Evolutionary conservation across 2,888 invertebrate genomes (phyloP).

Genomic region (Lamproptera curius): DNA sequence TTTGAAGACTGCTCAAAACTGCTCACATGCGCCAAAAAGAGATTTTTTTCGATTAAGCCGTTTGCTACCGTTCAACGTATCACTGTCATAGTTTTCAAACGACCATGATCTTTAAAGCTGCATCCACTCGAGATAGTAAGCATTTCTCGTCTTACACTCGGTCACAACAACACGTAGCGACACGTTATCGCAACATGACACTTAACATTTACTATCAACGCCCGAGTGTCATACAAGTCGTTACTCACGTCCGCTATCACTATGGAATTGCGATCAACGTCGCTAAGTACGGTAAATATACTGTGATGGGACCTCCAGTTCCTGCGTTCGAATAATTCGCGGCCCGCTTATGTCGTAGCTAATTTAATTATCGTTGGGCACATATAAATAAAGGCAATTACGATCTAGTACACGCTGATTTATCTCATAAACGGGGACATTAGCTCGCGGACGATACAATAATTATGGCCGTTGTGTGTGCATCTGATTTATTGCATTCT

Average conservation of each 20-base stretch:
- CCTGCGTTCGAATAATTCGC: conserved; percentile 46
- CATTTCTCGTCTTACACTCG: too few relatives aligned
- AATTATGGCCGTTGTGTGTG: conserved; percentile 7
- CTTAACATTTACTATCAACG: conserved; percentile 49
- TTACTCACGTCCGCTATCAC: conserved; percentile 43
- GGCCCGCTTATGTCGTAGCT: conserved; percentile 49
- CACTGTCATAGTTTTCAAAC: too few relatives aligned
- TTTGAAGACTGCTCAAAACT: too few relatives aligned
- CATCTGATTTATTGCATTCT: conserved; percentile 11
- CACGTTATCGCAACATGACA: conserved; percentile 42
- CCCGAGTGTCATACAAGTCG: conserved; percentile 56
- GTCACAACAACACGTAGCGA: conserved; percentile 34
- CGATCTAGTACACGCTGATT: conserved; percentile 48
- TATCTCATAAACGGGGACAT: conserved; percentile 35
- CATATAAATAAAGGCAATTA: conserved; percentile 51
- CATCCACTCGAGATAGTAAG: too few relatives aligned
- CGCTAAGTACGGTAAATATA: conserved; percentile 22
- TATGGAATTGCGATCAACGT: conserved; percentile 47
- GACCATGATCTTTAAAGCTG: too few relatives aligned
- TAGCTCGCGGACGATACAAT: conserved; percentile 14
- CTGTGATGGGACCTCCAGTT: conserved; percentile 19
- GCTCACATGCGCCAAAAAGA: too few relatives aligned
- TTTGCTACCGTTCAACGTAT: too few relatives aligned
- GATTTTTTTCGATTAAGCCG: too few relatives aligned
- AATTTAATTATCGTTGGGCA: conserved; percentile 50